Evolutionary conservation across 2,888 invertebrate species (phyloP), one percentile per base, ranked within the genome.

Genomic region (Pelosia muscerda): DNA sequence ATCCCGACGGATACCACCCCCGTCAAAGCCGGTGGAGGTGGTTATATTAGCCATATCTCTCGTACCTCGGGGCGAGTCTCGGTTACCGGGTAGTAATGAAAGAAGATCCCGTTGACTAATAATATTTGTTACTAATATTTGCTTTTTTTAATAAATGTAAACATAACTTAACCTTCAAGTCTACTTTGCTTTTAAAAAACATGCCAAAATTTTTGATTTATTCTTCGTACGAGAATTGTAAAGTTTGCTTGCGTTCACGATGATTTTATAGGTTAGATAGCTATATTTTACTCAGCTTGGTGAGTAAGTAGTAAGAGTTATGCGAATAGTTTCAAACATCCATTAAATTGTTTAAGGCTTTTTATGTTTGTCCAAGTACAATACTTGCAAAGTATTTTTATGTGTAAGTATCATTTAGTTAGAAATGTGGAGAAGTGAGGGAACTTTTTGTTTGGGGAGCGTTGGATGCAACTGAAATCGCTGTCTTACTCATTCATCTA

Each of bases 301-400:
- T 26, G 25, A 25, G 19, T 57, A 57, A 57, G 28, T 31, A 57
- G n/a, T 2, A 57, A 28, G 57, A 57, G n/a, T 28, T 57, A 57
- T 28, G 57, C 15, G 26, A 31, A 57, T 57, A 57, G 57, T 57
- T 28, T 28, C 10, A 26, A n/a, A 57, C 28, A n/a, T 9, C 28
- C 57, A n/a, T 57, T 57, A 31, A 57, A 57, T 26, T 19, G 26
- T 57, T 57, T 57, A 57, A 9, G 26, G 25, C 15, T 57, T 57
- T 57, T 57, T 57, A 57, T 28, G 57, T 28, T 57, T 31, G n/a
- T 25, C 13, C 6, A 57, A 57, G 56, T 28, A 57, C 57, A 57
- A 6, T 57, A 19, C 15, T 31, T 31, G 6, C 57, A 19, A 23
- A 10, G 3, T n/a, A n/a, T n/a, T n/a, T n/a, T n/a, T n/a, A n/a